Evolutionary conservation across 2,888 invertebrate genomes (phyloP).

Genomic region (Pteria penguin): DNA sequence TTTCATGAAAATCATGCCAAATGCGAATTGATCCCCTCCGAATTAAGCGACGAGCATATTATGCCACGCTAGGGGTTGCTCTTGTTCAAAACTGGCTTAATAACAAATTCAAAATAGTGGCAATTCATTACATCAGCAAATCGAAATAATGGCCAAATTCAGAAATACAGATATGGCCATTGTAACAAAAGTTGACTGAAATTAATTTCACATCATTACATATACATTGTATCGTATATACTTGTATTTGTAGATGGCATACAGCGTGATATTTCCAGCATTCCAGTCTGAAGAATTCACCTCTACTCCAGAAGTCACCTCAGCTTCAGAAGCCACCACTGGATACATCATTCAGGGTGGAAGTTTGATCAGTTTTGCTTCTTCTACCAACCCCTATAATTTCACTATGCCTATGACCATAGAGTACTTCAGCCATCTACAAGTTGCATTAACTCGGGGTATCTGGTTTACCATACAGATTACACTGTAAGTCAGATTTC

Average conservation of each 20-base stretch:
- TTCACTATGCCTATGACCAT: constrained; percentile 18
- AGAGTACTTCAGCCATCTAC: constrained; percentile 30
- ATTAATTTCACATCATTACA: too few species aligned
- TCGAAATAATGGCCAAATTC: too few species aligned
- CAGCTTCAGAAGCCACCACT: not conserved
- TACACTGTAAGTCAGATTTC: constrained; percentile 7
- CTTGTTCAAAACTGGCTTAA: too few species aligned
- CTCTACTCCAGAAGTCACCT: not conserved
- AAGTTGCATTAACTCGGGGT: constrained; percentile 10
- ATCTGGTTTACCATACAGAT: constrained; percentile 13
- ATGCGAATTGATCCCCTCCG: too few species aligned
- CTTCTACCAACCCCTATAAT: constrained; percentile 3
- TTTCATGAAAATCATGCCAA: too few species aligned
- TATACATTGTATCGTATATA: too few species aligned
- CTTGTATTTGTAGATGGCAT: not conserved
- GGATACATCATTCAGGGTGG: constrained; percentile 6
- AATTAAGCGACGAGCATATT: too few species aligned
- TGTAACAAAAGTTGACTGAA: too few species aligned
- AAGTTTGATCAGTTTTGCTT: constrained; percentile 18
- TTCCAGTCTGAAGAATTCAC: not conserved
- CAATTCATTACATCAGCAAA: too few species aligned
- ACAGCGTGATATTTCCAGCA: constrained; percentile 1
- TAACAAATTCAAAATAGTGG: too few species aligned
- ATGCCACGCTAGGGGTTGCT: too few species aligned
- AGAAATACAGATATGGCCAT: too few species aligned